Evolutionary conservation across 2,888 invertebrate genomes (phyloP).

Genomic region (Leucoma salicis): DNA sequence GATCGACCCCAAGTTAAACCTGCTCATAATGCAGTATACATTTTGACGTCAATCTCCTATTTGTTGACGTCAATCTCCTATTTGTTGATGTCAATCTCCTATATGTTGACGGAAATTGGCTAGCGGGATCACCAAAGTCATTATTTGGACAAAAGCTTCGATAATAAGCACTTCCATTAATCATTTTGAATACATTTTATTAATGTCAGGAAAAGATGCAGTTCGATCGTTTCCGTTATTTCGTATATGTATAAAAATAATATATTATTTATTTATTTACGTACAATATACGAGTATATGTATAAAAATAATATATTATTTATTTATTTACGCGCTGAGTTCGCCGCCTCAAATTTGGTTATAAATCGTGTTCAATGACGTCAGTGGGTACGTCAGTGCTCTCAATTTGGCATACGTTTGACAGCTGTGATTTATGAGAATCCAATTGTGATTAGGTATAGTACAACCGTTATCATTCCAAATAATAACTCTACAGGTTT

Average conservation of each 20-base stretch:
- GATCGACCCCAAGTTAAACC: too few relatives aligned
- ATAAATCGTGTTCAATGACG: slow-evolving; percentile 20
- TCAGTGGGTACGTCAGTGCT: slow-evolving; percentile 18
- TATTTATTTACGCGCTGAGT: slow-evolving; percentile 17
- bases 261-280: too few relatives aligned
- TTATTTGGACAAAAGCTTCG: background rate
- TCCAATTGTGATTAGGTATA: slow-evolving; percentile 19
- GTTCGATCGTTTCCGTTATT: background rate
- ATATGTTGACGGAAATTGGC: too few relatives aligned
- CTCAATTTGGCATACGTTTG: slow-evolving; percentile 20
- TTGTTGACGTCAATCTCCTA: too few relatives aligned
- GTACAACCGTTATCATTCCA: slow-evolving; percentile 7
- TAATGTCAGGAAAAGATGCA: background rate
- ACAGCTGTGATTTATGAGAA: slow-evolving; percentile 31
- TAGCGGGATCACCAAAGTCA: too few relatives aligned
- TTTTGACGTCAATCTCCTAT: too few relatives aligned
- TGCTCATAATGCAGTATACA: too few relatives aligned
- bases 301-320: too few relatives aligned
- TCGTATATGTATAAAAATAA: too few relatives aligned
- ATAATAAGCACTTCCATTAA: background rate
- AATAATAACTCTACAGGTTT: background rate
- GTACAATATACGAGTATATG: too few relatives aligned
- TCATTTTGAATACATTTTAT: background rate
- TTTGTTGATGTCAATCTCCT: too few relatives aligned
- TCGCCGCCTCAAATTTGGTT: slow-evolving; percentile 16